phyloP scores from a whole-genome alignment of 37 sponge, comb jelly and placozoan species.

The Ephydatia muelleri region DNA sequence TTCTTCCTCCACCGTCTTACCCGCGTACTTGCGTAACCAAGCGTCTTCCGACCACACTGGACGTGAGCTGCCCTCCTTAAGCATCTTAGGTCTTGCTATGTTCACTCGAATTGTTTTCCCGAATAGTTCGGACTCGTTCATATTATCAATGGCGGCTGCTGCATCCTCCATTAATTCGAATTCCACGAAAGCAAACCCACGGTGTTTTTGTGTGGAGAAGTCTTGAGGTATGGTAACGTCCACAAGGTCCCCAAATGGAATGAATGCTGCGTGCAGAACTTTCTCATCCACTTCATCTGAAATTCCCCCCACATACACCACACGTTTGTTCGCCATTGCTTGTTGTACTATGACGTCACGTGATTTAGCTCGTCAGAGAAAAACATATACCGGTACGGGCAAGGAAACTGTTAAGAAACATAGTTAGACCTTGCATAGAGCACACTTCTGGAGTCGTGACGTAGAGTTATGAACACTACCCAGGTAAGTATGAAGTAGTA shows the following conservation, averaged over 20 bases:
- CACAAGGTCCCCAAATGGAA: conserved; percentile 96
- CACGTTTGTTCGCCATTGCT: conserved; percentile 67
- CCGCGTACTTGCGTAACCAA: conserved; percentile 93
- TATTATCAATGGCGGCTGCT: conserved; percentile 99
- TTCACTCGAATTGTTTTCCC: conserved; percentile 92
- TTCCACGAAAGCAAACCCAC: conserved; percentile 98
- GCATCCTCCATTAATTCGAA: conserved; percentile 96
- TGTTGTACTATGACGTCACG: no score
- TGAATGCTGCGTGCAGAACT: conserved; percentile 94
- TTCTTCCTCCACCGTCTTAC: conserved; percentile 43
- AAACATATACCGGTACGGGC: no score
- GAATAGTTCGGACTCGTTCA: conserved; percentile 96
- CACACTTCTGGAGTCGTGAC: no score
- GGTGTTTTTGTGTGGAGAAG: conserved; percentile 90
- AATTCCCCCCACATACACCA: conserved; percentile 92
- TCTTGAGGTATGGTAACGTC: conserved; percentile 96
- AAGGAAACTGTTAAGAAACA: no score
- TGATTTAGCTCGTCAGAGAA: no score
- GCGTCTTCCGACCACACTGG: conserved; percentile 96
- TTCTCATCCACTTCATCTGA: conserved; percentile 98
- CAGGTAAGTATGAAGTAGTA: no score
- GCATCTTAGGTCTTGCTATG: conserved; percentile 91
- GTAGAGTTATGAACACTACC: no score
- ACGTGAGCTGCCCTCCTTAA: conserved; percentile 85
- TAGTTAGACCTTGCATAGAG: no score